Base-by-base conservation (phyloP, 2,888 invertebrate species). In the Strigamia transsilvanica region DNA sequence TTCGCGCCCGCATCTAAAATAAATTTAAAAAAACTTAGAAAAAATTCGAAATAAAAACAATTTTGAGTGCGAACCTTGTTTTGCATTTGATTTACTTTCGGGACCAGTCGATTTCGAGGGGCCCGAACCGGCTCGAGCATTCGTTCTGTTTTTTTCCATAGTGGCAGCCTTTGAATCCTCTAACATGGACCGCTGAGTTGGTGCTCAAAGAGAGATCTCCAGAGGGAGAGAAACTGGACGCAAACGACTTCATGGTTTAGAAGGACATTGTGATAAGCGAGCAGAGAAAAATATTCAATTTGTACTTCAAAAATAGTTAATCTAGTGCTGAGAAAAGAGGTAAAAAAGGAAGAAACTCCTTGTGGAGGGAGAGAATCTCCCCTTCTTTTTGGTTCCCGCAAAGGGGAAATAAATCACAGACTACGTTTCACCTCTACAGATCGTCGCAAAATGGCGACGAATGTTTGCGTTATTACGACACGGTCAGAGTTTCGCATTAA, bases 401-500 rank as follows among this genome's bases (percentile, higher is more conserved):
- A 21, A n/a, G 56, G 56, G 80, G 56, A 51, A 80, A 15, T 79
- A 21, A 80, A 13, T n/a, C 80, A 56, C 4, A 21, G 18, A 56
- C 27, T 18, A 21, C 46, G 23, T n/a, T 13, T 21, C 80, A 51
- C 12, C n/a, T 38, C 6, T 34, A n/a, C 56, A 23, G 15, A 23
- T 80, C 80, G 80, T 80, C 80, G 80, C 80, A 80, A 80, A 51
- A 81, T 81, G 73, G 73, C 66, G 81, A 81, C 73, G 73, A 32
- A 32, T 10, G 34, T 23, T n/a, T n/a, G n/a, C n/a, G n/a, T n/a
- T n/a, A n/a, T n/a, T n/a, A n/a, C n/a, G n/a, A n/a, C n/a, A 23
- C 23, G 77, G n/a, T 77, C 34, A 34, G 7, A 34, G 34, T 34
- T 34, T 34, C 34, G 34, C 34, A 34, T 34, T 5, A 34, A 34